Conservation (phyloP, 2,888 invertebrate genomes). For the Athripsodes cinereus region DNA sequence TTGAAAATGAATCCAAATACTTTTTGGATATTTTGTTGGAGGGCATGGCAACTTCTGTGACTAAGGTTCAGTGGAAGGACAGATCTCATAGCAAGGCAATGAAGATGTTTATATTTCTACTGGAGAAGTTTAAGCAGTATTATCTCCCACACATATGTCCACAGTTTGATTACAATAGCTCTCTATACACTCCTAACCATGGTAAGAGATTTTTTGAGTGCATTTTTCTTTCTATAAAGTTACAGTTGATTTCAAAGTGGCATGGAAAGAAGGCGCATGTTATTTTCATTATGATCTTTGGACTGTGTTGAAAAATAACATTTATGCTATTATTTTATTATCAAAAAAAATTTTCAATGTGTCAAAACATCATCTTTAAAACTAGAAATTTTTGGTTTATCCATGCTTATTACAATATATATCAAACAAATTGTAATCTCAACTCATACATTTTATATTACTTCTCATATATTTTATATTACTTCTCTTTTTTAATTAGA, state of each 20-base stretch:
- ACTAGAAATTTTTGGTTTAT: neutral
- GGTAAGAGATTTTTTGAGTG: constrained; percentile 44
- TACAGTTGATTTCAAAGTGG: no score
- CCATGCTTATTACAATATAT: no score
- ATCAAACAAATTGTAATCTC: neutral
- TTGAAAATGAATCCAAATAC: constrained; percentile 78
- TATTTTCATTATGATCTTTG: no score
- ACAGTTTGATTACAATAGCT: constrained; percentile 71
- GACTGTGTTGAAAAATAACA: no score
- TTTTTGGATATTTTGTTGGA: constrained; percentile 85
- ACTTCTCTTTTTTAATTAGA: no score
- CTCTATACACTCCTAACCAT: constrained; percentile 76
- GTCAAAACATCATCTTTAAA: no score
- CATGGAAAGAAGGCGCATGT: no score
- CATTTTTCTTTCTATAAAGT: no score
- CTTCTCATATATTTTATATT: neutral
- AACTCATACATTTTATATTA: neutral
- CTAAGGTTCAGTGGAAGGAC: constrained; percentile 87
- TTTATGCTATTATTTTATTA: no score
- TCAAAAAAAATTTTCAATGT: no score
- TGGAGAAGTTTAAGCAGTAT: constrained; percentile 85
- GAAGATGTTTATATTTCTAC: constrained; percentile 82
- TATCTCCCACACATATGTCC: constrained; percentile 90
- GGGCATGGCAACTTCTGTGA: constrained; percentile 85
- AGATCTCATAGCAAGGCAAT: constrained; percentile 70